These are phyloP conservation scores for Donacobius atricapilla DNA, from an alignment of 2,113 vertebrate species.

Conservation along the genomic window DNA sequence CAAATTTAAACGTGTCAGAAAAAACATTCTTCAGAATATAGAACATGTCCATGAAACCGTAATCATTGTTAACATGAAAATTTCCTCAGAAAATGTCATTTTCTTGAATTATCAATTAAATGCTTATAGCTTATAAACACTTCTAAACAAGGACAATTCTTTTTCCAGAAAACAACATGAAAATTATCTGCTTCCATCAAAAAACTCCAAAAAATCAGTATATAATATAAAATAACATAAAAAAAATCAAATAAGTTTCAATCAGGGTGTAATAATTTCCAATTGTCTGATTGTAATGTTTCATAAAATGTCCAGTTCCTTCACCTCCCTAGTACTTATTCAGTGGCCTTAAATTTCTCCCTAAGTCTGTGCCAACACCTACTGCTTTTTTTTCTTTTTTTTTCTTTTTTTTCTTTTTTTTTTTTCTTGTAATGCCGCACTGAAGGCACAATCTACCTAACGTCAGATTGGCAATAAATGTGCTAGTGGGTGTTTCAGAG, in stretches of 20 bases:
- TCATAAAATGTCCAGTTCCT: neutral
- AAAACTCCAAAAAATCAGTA: neutral
- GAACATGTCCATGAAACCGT: neutral
- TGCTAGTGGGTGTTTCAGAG: accelerated
- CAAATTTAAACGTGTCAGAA: neutral
- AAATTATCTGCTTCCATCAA: neutral
- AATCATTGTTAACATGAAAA: neutral
- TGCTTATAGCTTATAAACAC: neutral
- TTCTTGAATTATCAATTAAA: neutral
- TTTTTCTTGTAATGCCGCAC: neutral
- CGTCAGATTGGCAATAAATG: neutral
- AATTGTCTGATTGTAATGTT: neutral
- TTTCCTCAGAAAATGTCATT: neutral
- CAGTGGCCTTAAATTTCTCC: neutral
- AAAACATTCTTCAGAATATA: neutral
- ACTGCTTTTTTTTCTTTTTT: no score
- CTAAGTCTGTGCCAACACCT: neutral
- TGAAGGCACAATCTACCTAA: neutral
- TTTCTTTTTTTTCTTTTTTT: no score
- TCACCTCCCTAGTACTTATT: neutral
- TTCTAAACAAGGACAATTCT: neutral
- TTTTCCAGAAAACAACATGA: neutral
- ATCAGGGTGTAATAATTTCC: neutral
- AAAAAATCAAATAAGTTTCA: neutral
- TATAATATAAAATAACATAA: neutral